Evolutionary conservation across 2,113 vertebrate genomes (phyloP).

Genomic region (Choloepus hoffmanni): DNA sequence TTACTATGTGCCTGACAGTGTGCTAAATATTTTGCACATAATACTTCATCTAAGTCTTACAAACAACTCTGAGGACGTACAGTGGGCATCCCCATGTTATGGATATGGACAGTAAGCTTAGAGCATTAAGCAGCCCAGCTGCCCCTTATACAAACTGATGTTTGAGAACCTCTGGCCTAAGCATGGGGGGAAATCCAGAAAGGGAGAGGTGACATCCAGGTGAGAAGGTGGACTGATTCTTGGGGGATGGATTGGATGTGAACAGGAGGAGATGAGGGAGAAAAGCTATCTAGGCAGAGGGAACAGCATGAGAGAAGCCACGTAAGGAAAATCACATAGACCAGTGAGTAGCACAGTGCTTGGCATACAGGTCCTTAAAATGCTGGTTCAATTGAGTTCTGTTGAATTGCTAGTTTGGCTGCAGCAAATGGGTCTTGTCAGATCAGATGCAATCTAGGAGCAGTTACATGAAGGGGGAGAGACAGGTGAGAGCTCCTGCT

Average conservation of each 20-base stretch:
- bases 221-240: background rate
- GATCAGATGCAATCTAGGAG: background rate
- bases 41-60: background rate
- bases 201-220: background rate
- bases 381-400: background rate
- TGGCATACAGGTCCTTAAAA: background rate
- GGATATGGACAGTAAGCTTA: background rate
- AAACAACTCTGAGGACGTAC: background rate
- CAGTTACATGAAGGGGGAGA: background rate
- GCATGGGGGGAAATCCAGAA: background rate
- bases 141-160: too few species aligned
- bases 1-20: background rate
- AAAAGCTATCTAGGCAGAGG: background rate
- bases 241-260: background rate
- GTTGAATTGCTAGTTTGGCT: background rate
- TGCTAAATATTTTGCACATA: background rate
- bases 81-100: background rate
- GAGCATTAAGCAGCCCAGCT: background rate
- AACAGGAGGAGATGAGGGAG: background rate
- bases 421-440: too few species aligned
- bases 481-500: too few species aligned
- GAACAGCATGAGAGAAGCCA: background rate
- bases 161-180: background rate
- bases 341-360: accelerated
- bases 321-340: background rate